These are phyloP conservation scores for Ophonus ardosiacus DNA, from an alignment of 2,888 invertebrate species.

Conservation along the genomic window DNA sequence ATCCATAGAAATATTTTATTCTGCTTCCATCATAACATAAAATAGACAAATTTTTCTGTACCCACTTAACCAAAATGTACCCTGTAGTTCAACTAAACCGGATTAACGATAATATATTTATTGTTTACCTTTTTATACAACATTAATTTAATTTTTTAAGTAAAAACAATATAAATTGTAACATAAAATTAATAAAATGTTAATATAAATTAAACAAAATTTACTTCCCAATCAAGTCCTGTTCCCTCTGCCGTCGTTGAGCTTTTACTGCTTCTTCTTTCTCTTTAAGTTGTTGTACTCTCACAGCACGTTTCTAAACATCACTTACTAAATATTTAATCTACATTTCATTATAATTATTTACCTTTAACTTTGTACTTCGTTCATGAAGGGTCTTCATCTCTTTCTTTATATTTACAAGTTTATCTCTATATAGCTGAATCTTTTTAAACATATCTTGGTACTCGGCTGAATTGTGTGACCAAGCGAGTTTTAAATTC, in stretches of 20 bases:
- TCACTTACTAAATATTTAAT: background rate
- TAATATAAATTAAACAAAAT: constrained; percentile 48
- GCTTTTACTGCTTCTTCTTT: constrained; percentile 73
- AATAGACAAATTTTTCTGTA: constrained; percentile 9
- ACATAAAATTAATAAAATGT: constrained; percentile 47
- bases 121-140: constrained; percentile 41
- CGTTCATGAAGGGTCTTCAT: constrained; percentile 75
- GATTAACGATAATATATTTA: constrained; percentile 22
- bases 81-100: background rate
- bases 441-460: constrained; percentile 73
- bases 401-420: constrained; percentile 74
- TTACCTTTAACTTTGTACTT: constrained; percentile 74
- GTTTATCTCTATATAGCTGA: constrained; percentile 74
- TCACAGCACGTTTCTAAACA: constrained; percentile 74
- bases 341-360: background rate
- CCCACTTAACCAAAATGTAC: background rate
- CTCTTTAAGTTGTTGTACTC: constrained; percentile 74
- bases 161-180: constrained; percentile 54
- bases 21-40: constrained; percentile 22
- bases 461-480: constrained; percentile 69
- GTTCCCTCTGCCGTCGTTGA: constrained; percentile 73
- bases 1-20: constrained; percentile 1
- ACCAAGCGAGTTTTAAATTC: constrained; percentile 69
- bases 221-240: constrained; percentile 56
- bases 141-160: constrained; percentile 47